These are phyloP conservation scores for Psittacula cyanocephala DNA, from an alignment of 2,113 vertebrate genomes.

Conservation along the genomic window DNA sequence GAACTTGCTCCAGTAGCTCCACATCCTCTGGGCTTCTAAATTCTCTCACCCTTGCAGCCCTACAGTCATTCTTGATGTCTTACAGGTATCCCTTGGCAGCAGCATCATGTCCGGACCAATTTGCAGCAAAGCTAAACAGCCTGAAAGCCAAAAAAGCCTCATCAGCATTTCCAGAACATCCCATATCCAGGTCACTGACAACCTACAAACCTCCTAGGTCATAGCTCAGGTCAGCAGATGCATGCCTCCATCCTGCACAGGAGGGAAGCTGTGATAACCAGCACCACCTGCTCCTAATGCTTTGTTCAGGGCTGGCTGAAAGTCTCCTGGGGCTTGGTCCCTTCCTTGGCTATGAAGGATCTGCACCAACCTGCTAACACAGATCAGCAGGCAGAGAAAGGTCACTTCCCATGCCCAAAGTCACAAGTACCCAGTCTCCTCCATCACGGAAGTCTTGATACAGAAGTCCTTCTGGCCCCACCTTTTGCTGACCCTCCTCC, in stretches of 20 bases:
- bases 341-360: neutral
- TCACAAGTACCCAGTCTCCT: neutral
- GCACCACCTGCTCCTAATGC: neutral
- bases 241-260: neutral
- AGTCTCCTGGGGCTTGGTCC: neutral
- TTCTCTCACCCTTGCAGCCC: neutral
- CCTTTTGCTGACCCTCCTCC: neutral
- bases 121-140: neutral
- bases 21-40: neutral
- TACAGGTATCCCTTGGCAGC: neutral
- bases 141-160: neutral
- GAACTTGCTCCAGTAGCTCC: neutral
- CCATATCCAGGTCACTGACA: neutral
- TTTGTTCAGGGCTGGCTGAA: neutral
- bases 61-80: neutral
- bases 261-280: neutral
- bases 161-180: neutral
- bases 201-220: neutral
- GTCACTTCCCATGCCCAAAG: accelerated
- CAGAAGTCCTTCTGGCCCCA: neutral
- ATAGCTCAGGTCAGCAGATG: neutral
- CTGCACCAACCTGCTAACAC: neutral
- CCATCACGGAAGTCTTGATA: neutral
- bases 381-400: neutral
- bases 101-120: neutral